Evolutionary conservation across 1,140 invertebrate species (phyloP), one percentile per base, ranked within the genome.

Genomic region (Lucilia sericata): DNA sequence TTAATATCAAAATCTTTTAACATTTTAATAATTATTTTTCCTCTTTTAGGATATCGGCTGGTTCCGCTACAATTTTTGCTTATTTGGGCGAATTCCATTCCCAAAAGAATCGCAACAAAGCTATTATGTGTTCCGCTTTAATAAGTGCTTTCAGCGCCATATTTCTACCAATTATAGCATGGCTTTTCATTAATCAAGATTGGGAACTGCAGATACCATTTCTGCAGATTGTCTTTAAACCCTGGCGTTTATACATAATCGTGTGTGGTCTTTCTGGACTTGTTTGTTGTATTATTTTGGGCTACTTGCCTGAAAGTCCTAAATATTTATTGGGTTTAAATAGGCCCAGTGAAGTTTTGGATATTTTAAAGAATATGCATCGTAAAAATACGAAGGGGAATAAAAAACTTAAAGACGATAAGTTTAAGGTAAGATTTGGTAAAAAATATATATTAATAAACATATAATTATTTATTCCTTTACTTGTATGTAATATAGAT

Each of bases 251-350:
- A 3, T 94, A 95, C 86, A 88, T 96, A 3, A 91, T 94, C 0
- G 87, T 94, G 0, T 95, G 93, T 84, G 92, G 94, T 0, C 76
- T 96, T 9, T 95, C 95, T 0, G 93, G 93, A 86, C 90, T 95
- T 0, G 83, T 93, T 0, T 93, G 93, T 3, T 93, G 93, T 5
- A 70, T 94, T 0, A 86, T 93, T 0, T 91, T 96, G 21, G 88
- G 93, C 5, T 92, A 93, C 42, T 93, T 95, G 70, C 95, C 95
- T 0, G 95, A 96, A 86, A 96, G 94, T 88, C 95, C 95, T 0
- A 95, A 95, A 87, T 96, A 93, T 88, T 88, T 95, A 0, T 91
- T 94, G n/a, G 88, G 92, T 7, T 91, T 91, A 85, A 93, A 94
- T 85, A 89, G 92, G 13, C 87, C 92, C 9, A 91, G 93, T 5